Conservation (phyloP, 2,797 vertebrate genomes). For the Propithecus deckenii region DNA sequence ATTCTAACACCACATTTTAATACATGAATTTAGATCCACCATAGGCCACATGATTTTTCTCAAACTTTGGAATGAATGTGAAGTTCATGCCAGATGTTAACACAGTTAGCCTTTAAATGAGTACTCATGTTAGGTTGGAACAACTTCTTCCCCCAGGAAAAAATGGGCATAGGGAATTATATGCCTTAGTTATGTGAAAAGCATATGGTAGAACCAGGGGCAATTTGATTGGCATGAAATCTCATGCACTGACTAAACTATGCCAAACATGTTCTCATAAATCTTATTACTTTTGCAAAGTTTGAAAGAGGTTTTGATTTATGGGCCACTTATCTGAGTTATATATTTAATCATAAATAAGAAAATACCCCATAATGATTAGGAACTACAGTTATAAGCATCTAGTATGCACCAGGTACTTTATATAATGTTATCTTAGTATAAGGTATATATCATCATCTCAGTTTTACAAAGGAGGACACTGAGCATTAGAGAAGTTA, state of each 20-base stretch:
- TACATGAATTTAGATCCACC: neutral
- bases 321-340: neutral
- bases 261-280: neutral
- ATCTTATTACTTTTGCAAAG: neutral
- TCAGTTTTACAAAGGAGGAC: slow-evolving; percentile 21
- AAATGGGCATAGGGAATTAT: neutral
- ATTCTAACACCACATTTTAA: neutral
- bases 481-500: neutral
- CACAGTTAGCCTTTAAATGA: neutral
- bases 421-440: neutral
- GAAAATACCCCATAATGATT: neutral
- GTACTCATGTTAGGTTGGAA: neutral
- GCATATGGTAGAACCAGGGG: neutral
- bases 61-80: slow-evolving; percentile 3
- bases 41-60: neutral
- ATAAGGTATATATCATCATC: neutral
- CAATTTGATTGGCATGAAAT: neutral
- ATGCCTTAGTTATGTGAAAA: neutral
- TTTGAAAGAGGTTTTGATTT: slow-evolving; percentile 36
- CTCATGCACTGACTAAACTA: neutral
- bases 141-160: neutral
- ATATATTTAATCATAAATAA: neutral
- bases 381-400: neutral
- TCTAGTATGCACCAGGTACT: neutral
- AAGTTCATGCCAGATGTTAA: neutral